Conservation (phyloP, 2,888 invertebrate genomes). For the Epistrophella euchroma region DNA sequence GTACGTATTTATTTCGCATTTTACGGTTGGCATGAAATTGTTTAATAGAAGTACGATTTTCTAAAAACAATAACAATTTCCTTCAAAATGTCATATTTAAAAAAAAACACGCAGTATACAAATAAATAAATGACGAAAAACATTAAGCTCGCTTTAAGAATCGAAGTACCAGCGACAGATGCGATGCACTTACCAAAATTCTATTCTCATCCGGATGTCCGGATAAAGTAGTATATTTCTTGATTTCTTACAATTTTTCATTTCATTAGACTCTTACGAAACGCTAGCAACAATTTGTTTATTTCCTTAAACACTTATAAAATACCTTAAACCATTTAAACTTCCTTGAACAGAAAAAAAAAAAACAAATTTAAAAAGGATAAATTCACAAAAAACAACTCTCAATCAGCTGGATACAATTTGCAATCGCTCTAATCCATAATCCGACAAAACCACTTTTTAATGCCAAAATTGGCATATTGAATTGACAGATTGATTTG, state of each 20-base stretch:
- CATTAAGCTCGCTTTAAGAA: too few relatives aligned
- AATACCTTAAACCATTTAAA: conserved; percentile 1
- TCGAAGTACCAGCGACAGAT: too few relatives aligned
- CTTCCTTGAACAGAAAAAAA: conserved; percentile 13
- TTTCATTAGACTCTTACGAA: neutral
- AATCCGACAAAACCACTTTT: conserved; percentile 59
- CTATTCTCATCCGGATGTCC: neutral
- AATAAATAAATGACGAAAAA: too few relatives aligned
- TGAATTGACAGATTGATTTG: conserved; percentile 50
- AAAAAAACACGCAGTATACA: too few relatives aligned
- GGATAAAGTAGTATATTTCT: neutral
- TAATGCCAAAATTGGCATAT: conserved; percentile 53
- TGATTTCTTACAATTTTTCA: neutral
- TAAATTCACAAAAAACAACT: conserved; percentile 30
- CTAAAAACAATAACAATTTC: too few relatives aligned
- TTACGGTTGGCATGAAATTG: too few relatives aligned
- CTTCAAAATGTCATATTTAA: too few relatives aligned
- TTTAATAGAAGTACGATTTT: too few relatives aligned
- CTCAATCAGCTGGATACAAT: conserved; percentile 12
- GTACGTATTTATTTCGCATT: too few relatives aligned
- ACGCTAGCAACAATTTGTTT: neutral
- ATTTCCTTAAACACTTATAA: conserved; percentile 8
- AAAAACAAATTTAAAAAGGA: conserved; percentile 2
- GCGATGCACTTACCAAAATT: neutral
- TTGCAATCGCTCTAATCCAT: conserved; percentile 32